Conservation (phyloP, 2,113 vertebrate genomes). For the Rhabdornis inornatus region DNA sequence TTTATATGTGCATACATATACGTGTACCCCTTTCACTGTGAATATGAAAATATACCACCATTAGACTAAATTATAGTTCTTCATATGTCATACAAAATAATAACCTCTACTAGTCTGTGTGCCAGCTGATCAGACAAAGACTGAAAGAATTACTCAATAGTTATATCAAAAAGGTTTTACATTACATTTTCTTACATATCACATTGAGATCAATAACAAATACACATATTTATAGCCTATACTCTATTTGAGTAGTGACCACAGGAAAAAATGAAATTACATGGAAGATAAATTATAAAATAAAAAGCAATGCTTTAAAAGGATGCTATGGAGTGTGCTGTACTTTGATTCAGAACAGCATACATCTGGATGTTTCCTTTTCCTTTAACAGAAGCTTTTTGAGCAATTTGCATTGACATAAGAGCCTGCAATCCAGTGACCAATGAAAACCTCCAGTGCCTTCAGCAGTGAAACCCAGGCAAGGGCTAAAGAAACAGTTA, state of each 20-base stretch:
- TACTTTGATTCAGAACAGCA: background rate
- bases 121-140: constrained; percentile 21
- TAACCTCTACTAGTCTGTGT: background rate
- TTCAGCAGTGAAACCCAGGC: background rate
- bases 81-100: constrained; percentile 18
- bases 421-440: background rate
- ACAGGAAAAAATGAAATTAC: background rate
- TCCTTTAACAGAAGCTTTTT: background rate
- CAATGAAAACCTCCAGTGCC: background rate
- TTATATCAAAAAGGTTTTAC: background rate
- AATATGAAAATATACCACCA: constrained; percentile 33
- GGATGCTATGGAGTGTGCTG: background rate
- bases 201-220: constrained; percentile 10
- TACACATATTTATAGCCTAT: background rate
- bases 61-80: constrained; percentile 39
- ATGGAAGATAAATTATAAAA: background rate
- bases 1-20: background rate
- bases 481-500: background rate
- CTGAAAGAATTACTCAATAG: constrained; percentile 6
- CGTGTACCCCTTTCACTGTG: background rate
- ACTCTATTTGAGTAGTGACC: background rate
- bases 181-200: background rate
- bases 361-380: background rate
- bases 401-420: background rate
- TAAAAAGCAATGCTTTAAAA: background rate